Conservation (phyloP, 2,888 invertebrate species). For the Proisotoma minuta region DNA sequence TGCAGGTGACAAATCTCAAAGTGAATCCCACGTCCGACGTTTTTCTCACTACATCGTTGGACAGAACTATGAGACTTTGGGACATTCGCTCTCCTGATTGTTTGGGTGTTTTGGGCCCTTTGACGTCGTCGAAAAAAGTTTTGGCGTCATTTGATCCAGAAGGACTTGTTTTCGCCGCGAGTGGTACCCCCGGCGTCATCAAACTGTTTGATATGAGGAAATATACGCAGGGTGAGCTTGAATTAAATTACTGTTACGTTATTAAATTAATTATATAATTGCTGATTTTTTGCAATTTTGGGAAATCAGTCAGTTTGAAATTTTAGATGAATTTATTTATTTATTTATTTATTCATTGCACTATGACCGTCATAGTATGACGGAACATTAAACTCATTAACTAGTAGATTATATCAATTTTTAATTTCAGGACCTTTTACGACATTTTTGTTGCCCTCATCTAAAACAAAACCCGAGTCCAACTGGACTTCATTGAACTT, state of each 20-base stretch:
- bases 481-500: slow-evolving; percentile 1
- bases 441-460: not conserved
- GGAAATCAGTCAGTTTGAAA: no score
- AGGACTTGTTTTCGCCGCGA: not conserved
- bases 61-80: not conserved
- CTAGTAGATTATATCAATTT: no score
- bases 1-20: not conserved
- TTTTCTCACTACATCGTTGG: not conserved
- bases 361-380: no score
- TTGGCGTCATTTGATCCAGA: not conserved
- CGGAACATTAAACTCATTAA: no score
- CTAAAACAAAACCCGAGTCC: not conserved
- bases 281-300: no score
- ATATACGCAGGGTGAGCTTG: not conserved
- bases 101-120: not conserved
- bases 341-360: no score
- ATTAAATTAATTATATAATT: no score
- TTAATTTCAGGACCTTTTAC: no score
- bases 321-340: no score
- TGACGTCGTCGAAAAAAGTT: no score
- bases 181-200: not conserved
- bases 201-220: not conserved
- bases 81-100: not conserved
- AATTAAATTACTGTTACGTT: no score
- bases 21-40: not conserved